phyloP scores from a whole-genome alignment of 2,797 vertebrate genomes.

The Hirundo rustica region DNA sequence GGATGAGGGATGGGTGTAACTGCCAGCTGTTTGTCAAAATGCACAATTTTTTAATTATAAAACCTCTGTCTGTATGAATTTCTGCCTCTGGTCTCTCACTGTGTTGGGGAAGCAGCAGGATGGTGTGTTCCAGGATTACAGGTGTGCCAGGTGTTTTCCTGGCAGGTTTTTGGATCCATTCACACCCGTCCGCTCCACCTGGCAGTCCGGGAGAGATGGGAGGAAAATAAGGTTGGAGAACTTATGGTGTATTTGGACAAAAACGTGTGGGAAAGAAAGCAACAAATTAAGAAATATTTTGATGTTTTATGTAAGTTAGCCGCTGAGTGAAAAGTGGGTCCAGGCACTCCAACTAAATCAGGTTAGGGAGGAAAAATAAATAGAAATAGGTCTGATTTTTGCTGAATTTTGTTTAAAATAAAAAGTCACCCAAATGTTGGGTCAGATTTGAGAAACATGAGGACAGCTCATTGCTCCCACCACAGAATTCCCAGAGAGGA shows the following conservation, averaged over 20 bases:
- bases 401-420: neutral
- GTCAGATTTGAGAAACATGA: neutral
- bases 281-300: neutral
- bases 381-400: neutral
- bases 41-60: slow-evolving; percentile 51
- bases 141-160: neutral
- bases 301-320: neutral
- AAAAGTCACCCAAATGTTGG: neutral
- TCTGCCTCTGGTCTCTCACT: slow-evolving; percentile 7
- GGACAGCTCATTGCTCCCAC: neutral
- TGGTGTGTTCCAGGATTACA: neutral
- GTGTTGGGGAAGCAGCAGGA: neutral
- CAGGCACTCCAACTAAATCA: neutral
- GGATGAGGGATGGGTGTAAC: neutral
- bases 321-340: neutral
- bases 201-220: neutral
- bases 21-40: slow-evolving; percentile 28
- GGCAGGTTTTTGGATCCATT: neutral
- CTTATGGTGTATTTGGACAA: neutral
- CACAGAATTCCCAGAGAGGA: neutral
- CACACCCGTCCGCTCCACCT: neutral
- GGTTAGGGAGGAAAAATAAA: neutral
- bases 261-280: neutral
- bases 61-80: slow-evolving; percentile 13
- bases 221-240: neutral